Conservation (phyloP, 2,113 vertebrate species). For the Eubucco bourcierii region DNA sequence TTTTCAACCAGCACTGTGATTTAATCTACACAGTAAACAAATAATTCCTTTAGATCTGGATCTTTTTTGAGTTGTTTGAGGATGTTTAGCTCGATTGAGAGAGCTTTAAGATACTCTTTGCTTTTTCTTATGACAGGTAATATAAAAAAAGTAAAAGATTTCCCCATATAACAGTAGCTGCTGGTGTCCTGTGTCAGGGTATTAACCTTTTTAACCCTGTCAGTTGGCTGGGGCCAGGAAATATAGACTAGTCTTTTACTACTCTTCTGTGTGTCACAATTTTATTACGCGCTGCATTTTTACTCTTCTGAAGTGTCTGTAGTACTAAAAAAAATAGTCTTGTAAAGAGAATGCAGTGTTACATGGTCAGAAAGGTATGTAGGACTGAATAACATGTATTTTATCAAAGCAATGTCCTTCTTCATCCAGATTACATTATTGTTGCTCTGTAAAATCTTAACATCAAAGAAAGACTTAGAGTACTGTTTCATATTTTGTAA, state of each 20-base stretch:
- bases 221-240: constrained; percentile 54
- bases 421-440: constrained; percentile 10
- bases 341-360: constrained; percentile 28
- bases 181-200: constrained; percentile 66
- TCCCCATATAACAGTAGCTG: constrained; percentile 52
- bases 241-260: constrained; percentile 63
- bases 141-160: constrained; percentile 56
- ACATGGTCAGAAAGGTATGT: constrained; percentile 19
- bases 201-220: constrained; percentile 70
- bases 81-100: not conserved
- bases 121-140: constrained; percentile 34
- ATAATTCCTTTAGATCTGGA: not conserved
- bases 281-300: constrained; percentile 67
- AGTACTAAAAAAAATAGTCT: constrained; percentile 37
- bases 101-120: not conserved
- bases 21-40: not conserved
- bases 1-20: not conserved
- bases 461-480: constrained; percentile 44
- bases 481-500: constrained; percentile 56
- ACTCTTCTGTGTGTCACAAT: constrained; percentile 60
- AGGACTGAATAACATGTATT: constrained; percentile 34
- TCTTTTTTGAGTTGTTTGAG: not conserved
- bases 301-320: constrained; percentile 52
- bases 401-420: constrained; percentile 25
- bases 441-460: constrained; percentile 34